These are phyloP conservation scores for Adoxophyes honmai DNA, from an alignment of 1,140 invertebrate genomes.

Conservation along the genomic window DNA sequence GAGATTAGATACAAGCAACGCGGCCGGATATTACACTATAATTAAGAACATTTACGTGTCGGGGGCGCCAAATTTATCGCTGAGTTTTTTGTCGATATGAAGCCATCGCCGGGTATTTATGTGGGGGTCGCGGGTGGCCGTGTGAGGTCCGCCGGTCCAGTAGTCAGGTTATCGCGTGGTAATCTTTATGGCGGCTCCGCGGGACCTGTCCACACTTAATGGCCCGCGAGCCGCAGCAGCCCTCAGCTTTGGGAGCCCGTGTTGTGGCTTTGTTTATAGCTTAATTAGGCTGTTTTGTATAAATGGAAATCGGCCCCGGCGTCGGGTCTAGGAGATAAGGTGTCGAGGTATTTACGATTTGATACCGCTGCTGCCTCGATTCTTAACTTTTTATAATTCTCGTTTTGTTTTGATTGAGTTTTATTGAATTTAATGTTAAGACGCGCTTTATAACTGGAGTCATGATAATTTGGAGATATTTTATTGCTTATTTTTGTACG, in stretches of 20 bases:
- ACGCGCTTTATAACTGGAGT: constrained; percentile 15
- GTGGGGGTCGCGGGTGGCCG: constrained; percentile 47
- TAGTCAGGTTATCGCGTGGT: constrained; percentile 70
- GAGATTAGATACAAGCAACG: constrained; percentile 66
- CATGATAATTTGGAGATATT: constrained; percentile 12
- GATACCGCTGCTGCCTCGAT: constrained; percentile 45
- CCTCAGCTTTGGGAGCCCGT: constrained; percentile 62
- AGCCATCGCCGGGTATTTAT: constrained; percentile 68
- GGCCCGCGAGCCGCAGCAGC: constrained; percentile 49
- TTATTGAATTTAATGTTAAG: constrained; percentile 27
- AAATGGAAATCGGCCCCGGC: constrained; percentile 54
- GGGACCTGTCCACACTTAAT: constrained; percentile 71
- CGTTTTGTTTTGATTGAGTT: constrained; percentile 53
- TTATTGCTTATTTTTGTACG: constrained; percentile 1
- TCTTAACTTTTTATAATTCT: constrained; percentile 14
- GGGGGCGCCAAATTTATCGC: constrained; percentile 75
- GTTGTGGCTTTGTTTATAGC: constrained; percentile 74
- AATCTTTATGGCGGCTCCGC: constrained; percentile 71
- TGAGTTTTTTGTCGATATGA: constrained; percentile 71
- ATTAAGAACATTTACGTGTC: constrained; percentile 75
- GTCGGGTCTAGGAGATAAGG: constrained; percentile 66
- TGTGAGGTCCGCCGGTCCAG: constrained; percentile 67
- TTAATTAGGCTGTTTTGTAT: constrained; percentile 76
- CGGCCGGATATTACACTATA: constrained; percentile 69
- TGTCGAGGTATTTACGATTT: constrained; percentile 73